Evolutionary conservation across 2,888 invertebrate species (phyloP).

Genomic region (Lepeophtheirus nordmannii): DNA sequence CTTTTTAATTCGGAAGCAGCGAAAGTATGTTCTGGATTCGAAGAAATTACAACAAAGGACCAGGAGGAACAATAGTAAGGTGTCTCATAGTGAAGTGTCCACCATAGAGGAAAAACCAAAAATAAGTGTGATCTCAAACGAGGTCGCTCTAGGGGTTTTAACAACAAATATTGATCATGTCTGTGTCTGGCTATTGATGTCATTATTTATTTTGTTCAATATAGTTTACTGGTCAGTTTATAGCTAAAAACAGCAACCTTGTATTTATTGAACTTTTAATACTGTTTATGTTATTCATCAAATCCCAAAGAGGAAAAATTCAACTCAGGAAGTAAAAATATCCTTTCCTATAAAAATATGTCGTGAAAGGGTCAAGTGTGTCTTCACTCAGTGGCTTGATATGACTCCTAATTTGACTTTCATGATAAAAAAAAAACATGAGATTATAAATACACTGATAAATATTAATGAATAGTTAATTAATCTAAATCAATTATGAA

Average conservation of each 20-base stretch:
- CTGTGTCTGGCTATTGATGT: conserved; percentile 3
- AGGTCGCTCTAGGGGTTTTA: neutral
- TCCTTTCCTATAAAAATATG: too few species aligned
- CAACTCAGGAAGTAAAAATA: too few species aligned
- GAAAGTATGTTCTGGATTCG: neutral
- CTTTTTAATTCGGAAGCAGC: neutral
- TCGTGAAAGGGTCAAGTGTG: too few species aligned
- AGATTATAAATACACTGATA: too few species aligned
- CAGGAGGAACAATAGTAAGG: neutral
- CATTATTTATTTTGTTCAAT: conserved; percentile 1
- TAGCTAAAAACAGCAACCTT: neutral
- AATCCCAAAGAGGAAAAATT: neutral
- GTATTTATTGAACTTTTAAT: neutral
- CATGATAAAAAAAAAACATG: too few species aligned
- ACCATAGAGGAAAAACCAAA: neutral
- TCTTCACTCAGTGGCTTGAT: too few species aligned
- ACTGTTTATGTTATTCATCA: too few species aligned
- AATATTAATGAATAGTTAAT: too few species aligned
- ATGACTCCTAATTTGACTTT: too few species aligned
- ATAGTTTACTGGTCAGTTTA: conserved; percentile 1
- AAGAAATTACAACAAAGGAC: neutral
- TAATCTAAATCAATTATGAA: too few species aligned
- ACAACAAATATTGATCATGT: conserved; percentile 6
- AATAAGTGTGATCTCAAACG: neutral
- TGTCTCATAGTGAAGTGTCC: neutral